A percentile compares a stretch with the other conserved stretches of the same genome.
Evolutionary conservation across 2,113 vertebrate genomes (phyloP).

Genomic region (Myiozetetes cayanensis): DNA sequence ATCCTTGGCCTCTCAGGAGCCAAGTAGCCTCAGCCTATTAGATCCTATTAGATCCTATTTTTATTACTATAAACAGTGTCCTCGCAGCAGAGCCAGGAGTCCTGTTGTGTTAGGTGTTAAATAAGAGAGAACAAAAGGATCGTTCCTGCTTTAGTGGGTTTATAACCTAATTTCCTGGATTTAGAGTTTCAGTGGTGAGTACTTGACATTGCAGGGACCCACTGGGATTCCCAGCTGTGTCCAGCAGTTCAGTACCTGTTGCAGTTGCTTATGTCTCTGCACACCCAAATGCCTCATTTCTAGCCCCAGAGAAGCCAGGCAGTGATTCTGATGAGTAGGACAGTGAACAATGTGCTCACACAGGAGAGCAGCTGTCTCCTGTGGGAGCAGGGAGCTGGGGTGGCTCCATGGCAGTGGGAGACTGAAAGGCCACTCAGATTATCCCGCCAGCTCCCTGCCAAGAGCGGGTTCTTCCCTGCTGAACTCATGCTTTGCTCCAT

Average conservation of each 20-base stretch:
- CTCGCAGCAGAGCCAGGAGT: neutral
- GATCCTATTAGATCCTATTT: conserved; percentile 32
- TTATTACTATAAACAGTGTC: conserved; percentile 14
- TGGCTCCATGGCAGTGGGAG: neutral
- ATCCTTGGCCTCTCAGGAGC: neutral
- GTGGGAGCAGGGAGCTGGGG: conserved; percentile 22
- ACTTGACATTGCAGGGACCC: neutral
- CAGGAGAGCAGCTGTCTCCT: neutral
- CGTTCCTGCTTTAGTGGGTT: neutral
- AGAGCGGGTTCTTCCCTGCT: neutral
- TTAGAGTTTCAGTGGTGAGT: neutral
- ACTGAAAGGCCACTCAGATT: conserved; percentile 20
- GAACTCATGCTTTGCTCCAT: neutral
- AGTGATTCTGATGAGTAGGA: neutral
- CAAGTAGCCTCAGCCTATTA: neutral
- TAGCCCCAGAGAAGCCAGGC: neutral
- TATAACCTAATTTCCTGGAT: conserved; percentile 37
- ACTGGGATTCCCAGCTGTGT: neutral
- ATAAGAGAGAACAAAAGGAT: conserved; percentile 22
- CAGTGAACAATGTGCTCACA: neutral
- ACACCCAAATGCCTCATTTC: neutral
- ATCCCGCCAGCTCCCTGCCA: neutral
- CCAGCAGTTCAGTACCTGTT: neutral
- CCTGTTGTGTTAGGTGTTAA: conserved; percentile 36
- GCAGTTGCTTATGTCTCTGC: neutral